A percentile compares a stretch with the other conserved stretches of the same genome.
phyloP scores from a whole-genome alignment of 2,888 invertebrate species.

The Cryptophagus acutangulus region DNA sequence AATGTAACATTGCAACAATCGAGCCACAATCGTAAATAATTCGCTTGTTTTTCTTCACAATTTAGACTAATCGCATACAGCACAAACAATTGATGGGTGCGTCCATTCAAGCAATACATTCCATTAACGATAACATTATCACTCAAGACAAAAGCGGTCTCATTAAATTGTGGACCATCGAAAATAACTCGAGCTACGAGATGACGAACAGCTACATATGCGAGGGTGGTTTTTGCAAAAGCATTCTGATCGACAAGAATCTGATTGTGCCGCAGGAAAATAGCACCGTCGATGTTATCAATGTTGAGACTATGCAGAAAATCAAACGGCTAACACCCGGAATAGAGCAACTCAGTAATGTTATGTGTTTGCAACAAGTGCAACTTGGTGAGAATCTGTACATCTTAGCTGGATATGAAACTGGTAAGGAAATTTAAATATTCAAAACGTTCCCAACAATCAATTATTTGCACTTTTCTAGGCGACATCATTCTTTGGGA shows the following conservation, averaged over 20 bases:
- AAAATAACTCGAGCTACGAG: slow-evolving; percentile 56
- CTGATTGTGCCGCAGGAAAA: slow-evolving; percentile 63
- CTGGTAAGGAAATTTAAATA: slow-evolving; percentile 41
- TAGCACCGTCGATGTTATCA: slow-evolving; percentile 50
- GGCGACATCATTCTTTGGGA: slow-evolving; percentile 68
- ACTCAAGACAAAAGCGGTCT: slow-evolving; percentile 72
- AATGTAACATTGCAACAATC: slow-evolving; percentile 53
- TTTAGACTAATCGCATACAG: slow-evolving; percentile 66
- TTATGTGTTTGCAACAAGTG: slow-evolving; percentile 61
- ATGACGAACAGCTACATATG: slow-evolving; percentile 55
- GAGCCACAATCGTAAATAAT: neutral
- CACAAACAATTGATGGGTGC: slow-evolving; percentile 62
- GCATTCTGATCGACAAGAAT: slow-evolving; percentile 56
- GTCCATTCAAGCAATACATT: slow-evolving; percentile 59
- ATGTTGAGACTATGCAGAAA: slow-evolving; percentile 44
- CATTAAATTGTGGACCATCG: slow-evolving; percentile 61
- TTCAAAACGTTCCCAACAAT: slow-evolving; percentile 2
- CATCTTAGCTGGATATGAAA: slow-evolving; percentile 68
- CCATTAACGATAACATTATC: slow-evolving; percentile 58
- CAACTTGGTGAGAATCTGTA: slow-evolving; percentile 49
- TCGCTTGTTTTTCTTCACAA: neutral
- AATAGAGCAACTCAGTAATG: slow-evolving; percentile 53
- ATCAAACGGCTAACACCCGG: slow-evolving; percentile 46
- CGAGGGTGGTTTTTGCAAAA: slow-evolving; percentile 69
- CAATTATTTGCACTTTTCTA: slow-evolving; percentile 14